These are phyloP conservation scores for Sthenelais limicola DNA, from an alignment of 2,888 invertebrate genomes.

Conservation along the genomic window DNA sequence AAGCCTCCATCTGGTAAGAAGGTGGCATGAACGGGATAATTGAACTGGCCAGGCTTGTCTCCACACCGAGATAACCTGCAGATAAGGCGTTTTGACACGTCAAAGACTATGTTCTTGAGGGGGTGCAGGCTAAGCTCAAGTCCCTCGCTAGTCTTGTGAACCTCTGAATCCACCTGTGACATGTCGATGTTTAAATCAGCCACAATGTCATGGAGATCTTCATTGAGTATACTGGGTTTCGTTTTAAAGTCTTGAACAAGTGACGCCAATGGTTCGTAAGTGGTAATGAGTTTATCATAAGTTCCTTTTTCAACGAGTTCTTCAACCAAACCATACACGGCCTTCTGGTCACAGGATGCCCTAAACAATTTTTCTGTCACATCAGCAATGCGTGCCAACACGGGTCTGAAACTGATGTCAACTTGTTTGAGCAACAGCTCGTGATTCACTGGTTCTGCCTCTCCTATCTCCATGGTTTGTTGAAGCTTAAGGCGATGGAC, in stretches of 20 bases:
- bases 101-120: not conserved
- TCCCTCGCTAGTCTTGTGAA: not conserved
- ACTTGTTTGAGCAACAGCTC: not conserved
- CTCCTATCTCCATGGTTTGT: not conserved
- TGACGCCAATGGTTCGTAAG: not conserved
- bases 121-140: conserved; percentile 20
- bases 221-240: not conserved
- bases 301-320: conserved; percentile 30
- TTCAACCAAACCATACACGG: conserved; percentile 41
- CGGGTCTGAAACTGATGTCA: conserved; percentile 26
- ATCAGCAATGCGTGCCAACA: conserved; percentile 27
- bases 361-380: conserved; percentile 41
- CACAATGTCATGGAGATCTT: conserved; percentile 1
- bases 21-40: conserved; percentile 48
- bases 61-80: conserved; percentile 38
- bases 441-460: conserved; percentile 28
- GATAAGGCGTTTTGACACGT: conserved; percentile 9
- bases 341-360: conserved; percentile 17
- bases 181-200: conserved; percentile 15
- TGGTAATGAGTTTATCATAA: not conserved
- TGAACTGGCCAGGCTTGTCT: conserved; percentile 39
- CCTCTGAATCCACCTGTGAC: conserved; percentile 1
- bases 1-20: conserved; percentile 46
- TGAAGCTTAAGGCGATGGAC: not conserved
- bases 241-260: not conserved